Conservation (phyloP, 2,797 vertebrate genomes). For the Synanceia verrucosa region DNA sequence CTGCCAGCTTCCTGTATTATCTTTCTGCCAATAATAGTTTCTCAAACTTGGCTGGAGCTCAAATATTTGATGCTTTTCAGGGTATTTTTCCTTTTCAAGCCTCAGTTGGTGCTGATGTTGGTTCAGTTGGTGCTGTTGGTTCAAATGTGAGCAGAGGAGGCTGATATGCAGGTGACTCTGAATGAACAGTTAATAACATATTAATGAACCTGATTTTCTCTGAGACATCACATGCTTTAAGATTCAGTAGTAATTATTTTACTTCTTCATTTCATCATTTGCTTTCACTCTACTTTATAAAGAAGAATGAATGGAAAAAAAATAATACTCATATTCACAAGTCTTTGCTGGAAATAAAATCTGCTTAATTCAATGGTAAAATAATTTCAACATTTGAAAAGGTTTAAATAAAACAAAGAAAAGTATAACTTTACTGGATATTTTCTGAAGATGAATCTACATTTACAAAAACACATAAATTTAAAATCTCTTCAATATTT, state of each 20-base stretch:
- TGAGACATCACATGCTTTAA: background rate
- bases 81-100: background rate
- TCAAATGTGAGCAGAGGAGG: background rate
- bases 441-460: background rate
- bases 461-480: background rate
- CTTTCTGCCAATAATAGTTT: slow-evolving; percentile 10
- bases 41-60: background rate
- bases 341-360: background rate
- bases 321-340: background rate
- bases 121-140: background rate
- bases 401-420: background rate
- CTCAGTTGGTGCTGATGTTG: background rate
- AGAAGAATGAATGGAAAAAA: too few relatives aligned
- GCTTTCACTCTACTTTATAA: background rate
- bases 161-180: too few relatives aligned
- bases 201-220: background rate
- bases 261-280: background rate
- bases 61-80: background rate
- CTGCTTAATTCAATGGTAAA: background rate
- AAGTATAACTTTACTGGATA: too few relatives aligned
- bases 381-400: background rate
- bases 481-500: background rate
- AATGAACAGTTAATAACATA: too few relatives aligned
- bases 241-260: background rate
- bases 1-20: slow-evolving; percentile 44